These are phyloP conservation scores for Mimachlamys varia DNA, from an alignment of 2,888 invertebrate genomes.

Conservation along the genomic window DNA sequence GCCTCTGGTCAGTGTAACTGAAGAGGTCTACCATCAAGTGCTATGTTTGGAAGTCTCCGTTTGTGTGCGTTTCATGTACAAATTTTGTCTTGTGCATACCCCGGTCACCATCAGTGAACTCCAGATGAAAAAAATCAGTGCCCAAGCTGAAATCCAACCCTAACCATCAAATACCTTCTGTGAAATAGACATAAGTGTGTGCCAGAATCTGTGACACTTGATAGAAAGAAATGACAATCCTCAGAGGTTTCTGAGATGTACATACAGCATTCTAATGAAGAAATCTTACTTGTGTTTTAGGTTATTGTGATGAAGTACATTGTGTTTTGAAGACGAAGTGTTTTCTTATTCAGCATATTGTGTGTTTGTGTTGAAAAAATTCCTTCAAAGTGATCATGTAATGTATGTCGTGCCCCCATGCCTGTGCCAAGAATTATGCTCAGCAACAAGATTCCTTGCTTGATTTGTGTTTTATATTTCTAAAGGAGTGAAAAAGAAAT, in stretches of 20 bases:
- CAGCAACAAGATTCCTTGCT: conserved; percentile 4
- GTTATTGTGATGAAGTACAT: conserved; percentile 16
- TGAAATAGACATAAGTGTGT: background rate
- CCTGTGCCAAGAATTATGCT: conserved; percentile 17
- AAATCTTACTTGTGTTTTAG: background rate
- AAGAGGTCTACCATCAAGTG: background rate
- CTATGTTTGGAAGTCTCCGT: background rate
- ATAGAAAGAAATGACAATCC: background rate
- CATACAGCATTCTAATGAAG: conserved; percentile 27
- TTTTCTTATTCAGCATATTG: background rate
- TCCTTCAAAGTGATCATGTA: background rate
- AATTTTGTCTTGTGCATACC: background rate
- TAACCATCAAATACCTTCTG: background rate
- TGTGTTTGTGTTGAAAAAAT: conserved; percentile 8
- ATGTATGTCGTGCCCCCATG: conserved; percentile 26
- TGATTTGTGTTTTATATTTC: conserved; percentile 9
- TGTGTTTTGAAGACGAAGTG: conserved; percentile 6
- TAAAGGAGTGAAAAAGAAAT: conserved; percentile 7
- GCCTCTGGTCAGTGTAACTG: background rate
- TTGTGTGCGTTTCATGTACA: conserved; percentile 6
- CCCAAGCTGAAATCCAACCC: background rate
- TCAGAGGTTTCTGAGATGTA: background rate
- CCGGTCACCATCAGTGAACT: background rate
- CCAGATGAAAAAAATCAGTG: background rate
- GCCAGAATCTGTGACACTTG: background rate